phyloP scores from a whole-genome alignment of 2,888 invertebrate genomes.

The Leistus spinibarbis region DNA sequence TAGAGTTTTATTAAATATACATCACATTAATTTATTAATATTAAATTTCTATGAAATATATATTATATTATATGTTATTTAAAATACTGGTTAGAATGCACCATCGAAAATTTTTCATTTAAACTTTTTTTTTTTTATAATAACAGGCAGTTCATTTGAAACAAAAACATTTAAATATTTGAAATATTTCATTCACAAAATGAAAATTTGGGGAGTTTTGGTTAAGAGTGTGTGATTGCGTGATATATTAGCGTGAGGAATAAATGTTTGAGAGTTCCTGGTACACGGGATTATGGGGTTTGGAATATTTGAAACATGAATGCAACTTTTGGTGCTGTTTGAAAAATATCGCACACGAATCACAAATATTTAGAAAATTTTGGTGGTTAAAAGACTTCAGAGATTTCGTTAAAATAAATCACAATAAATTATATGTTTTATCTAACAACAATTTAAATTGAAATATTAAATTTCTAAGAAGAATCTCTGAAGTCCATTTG shows the following conservation, averaged over 20 bases:
- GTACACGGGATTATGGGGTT: background rate
- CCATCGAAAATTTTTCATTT: constrained; percentile 28
- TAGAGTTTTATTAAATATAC: constrained; percentile 32
- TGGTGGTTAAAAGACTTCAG: background rate
- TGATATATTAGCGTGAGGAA: background rate
- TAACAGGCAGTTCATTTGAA: constrained; percentile 23
- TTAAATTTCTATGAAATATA: constrained; percentile 39
- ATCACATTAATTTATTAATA: constrained; percentile 38
- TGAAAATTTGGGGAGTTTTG: background rate
- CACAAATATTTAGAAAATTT: background rate
- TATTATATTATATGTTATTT: constrained; percentile 32
- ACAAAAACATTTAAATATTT: constrained; percentile 11
- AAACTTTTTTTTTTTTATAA: constrained; percentile 20
- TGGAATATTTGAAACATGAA: no score
- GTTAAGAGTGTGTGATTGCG: background rate
- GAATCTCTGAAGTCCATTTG: background rate
- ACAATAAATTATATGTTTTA: no score
- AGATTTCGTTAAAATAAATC: no score
- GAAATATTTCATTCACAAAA: background rate
- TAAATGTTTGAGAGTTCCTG: background rate
- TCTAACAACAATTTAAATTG: background rate
- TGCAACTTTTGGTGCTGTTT: background rate
- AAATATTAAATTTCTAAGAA: background rate
- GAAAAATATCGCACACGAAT: background rate
- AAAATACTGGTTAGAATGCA: constrained; percentile 38